Base-by-base conservation (phyloP, 2,888 invertebrate genomes). In the Melangyna quadrimaculata region DNA sequence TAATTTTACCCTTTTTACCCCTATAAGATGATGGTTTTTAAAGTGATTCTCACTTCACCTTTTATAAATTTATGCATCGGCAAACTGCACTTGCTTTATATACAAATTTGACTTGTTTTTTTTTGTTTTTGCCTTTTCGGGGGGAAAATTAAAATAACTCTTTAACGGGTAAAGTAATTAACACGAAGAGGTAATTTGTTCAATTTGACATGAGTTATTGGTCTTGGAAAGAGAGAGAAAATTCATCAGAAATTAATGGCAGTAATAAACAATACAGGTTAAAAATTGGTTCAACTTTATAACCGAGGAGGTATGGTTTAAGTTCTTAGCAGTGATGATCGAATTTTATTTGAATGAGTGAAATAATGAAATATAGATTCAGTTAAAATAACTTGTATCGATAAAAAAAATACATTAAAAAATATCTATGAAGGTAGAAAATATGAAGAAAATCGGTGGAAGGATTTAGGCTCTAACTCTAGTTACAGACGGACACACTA, bases 121-220 rank as follows among this genome's bases (percentile, higher is more conserved):
- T 73, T 53, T 29, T n/a, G 35, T 12, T 59, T 59, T 63, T 19
- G 19, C 6, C 4, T 35, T 51, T 61, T 35, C 37, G 7, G 19
- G 29, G 27, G 12, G 48, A n/a, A 67, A 71, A 59, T 65, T 73
- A 53, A 70, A 86, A 80, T 80, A 75, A 77, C 80, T 69, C 72
- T 77, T 86, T 24, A 53, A 32, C 45, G 40, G 77, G 80, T n/a
- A 86, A 78, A 86, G 86, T 81, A 86, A 86, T 86, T 86, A 86
- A 81, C 86, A 74, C 86, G 51, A 73, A 73, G 57, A 77, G 73
- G 73, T 80, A 81, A 86, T 86, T 86, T 86, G 86, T 86, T 86
- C 69, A 40, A 86, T 80, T 73, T 67, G 77, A 86, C 67, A 73
- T 86, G 77, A 86, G 69, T 80, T 80, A 86, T 86, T 51, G 84